phyloP scores from a whole-genome alignment of 2,113 vertebrate species.

The Myotis davidii region DNA sequence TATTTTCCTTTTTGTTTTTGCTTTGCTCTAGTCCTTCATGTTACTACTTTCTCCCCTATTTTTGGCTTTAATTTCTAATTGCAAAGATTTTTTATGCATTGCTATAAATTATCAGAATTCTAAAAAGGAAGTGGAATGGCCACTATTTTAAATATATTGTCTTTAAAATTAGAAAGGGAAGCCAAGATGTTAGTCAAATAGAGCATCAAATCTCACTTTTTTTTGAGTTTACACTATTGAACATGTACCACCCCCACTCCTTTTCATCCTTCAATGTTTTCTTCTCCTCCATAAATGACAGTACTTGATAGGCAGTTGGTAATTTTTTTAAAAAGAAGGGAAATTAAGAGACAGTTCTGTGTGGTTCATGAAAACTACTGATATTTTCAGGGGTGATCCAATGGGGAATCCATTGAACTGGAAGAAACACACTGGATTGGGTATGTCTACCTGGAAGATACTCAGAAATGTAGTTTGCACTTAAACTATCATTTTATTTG shows the following conservation, averaged over 20 bases:
- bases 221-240: constrained; percentile 71
- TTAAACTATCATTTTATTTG: constrained; percentile 84
- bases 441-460: constrained; percentile 80
- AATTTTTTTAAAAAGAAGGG: constrained; percentile 66
- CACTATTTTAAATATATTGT: constrained; percentile 41
- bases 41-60: constrained; percentile 33
- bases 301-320: constrained; percentile 73
- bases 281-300: constrained; percentile 64
- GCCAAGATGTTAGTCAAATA: constrained; percentile 75
- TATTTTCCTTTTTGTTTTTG: background rate
- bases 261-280: constrained; percentile 42
- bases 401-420: constrained; percentile 78
- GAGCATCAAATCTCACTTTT: constrained; percentile 63
- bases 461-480: constrained; percentile 89
- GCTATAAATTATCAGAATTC: constrained; percentile 50
- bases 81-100: constrained; percentile 67
- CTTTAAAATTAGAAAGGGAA: constrained; percentile 70
- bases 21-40: constrained; percentile 23
- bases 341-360: constrained; percentile 67
- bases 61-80: constrained; percentile 64
- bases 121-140: constrained; percentile 61
- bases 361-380: constrained; percentile 73
- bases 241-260: background rate
- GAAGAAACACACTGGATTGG: constrained; percentile 84
- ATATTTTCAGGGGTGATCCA: constrained; percentile 65